Conservation (phyloP, 2,888 invertebrate species). For the Coelogynopora nodosa region DNA sequence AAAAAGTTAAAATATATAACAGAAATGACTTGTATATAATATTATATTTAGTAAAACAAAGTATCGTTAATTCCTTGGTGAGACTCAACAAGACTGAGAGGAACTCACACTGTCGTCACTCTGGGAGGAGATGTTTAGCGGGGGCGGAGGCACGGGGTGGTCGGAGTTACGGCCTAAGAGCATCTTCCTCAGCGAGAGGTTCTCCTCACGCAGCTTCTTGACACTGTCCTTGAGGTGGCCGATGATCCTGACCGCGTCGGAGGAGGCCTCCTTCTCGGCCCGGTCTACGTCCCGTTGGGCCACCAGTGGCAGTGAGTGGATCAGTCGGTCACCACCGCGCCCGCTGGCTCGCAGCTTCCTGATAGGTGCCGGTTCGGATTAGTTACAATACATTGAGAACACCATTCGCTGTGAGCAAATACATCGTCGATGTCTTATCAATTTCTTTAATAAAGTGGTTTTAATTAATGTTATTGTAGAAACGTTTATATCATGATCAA, state of each 20-base stretch:
- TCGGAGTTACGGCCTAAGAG: constrained; percentile 15
- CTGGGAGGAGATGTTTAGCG: neutral
- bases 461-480: no score
- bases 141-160: neutral
- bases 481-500: no score
- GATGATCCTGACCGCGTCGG: neutral
- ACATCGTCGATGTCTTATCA: no score
- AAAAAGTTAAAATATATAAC: no score
- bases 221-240: neutral
- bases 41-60: no score
- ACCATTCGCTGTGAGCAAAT: no score
- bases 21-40: no score
- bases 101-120: neutral
- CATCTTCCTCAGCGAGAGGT: constrained; percentile 33
- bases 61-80: no score
- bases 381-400: no score
- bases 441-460: no score
- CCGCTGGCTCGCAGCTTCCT: neutral
- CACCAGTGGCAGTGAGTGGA: neutral
- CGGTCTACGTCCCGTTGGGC: neutral
- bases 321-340: neutral
- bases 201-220: constrained; percentile 22
- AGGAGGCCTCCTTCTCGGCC: neutral
- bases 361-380: neutral
- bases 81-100: no score